Evolutionary conservation across 2,113 vertebrate genomes (phyloP).

Genomic region (Macrotus californicus): DNA sequence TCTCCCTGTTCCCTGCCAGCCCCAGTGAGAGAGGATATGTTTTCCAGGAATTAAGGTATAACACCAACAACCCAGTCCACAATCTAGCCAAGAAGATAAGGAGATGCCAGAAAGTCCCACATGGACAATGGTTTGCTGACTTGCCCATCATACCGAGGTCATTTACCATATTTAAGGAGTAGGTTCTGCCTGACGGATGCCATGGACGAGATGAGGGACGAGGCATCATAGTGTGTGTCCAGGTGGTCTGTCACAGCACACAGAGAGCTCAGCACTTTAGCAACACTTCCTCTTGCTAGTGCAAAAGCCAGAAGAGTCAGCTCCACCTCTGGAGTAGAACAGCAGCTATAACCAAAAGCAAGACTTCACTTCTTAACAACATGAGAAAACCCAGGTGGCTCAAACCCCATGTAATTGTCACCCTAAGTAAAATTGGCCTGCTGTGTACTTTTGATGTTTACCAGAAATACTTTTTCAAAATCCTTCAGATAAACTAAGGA

Average conservation of each 20-base stretch:
- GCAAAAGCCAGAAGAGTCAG: constrained; percentile 95
- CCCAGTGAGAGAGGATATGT: not conserved
- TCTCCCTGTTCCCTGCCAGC: not conserved
- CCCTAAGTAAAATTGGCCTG: not conserved
- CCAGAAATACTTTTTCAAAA: constrained; percentile 18
- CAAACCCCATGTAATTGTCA: not conserved
- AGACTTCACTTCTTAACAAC: constrained; percentile 12
- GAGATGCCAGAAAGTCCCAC: not conserved
- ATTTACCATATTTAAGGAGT: constrained; percentile 93
- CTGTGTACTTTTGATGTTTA: not conserved
- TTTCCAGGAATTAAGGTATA: not conserved
- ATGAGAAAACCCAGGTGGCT: constrained; percentile 1
- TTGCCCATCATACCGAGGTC: not conserved
- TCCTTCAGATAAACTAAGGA: not conserved
- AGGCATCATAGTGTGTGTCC: constrained; percentile 87
- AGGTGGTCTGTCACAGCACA: constrained; percentile 88
- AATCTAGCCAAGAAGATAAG: not conserved
- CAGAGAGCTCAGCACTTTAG: constrained; percentile 92
- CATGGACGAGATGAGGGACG: constrained; percentile 91
- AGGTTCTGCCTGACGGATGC: constrained; percentile 89
- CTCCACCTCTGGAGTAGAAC: constrained; percentile 91
- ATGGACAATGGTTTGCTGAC: not conserved
- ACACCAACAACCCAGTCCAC: not conserved
- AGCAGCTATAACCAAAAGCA: constrained; percentile 81
- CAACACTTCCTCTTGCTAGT: constrained; percentile 92